These are phyloP conservation scores for Zootermopsis nevadensis DNA, from an alignment of 2,888 invertebrate genomes.

Conservation along the genomic window DNA sequence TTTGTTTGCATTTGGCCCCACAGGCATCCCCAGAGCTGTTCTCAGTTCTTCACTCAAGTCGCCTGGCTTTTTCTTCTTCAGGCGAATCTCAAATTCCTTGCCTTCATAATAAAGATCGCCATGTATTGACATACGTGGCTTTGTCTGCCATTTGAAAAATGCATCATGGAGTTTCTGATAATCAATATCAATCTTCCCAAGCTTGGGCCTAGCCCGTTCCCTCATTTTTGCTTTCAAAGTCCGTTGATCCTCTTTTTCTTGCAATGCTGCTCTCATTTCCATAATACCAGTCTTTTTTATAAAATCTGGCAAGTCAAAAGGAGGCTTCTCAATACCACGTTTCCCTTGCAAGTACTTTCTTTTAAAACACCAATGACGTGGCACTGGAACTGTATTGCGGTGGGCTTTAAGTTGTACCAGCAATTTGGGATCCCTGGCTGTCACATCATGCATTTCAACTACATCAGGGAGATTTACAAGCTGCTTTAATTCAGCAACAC, in stretches of 20 bases:
- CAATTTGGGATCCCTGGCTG: conserved; percentile 95
- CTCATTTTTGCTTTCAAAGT: conserved; percentile 97
- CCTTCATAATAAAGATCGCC: conserved; percentile 99
- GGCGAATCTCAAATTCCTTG: conserved; percentile 97
- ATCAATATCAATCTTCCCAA: conserved; percentile 99
- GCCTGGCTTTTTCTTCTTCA: conserved; percentile 99
- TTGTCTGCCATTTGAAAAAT: conserved; percentile 99
- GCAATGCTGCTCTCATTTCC: conserved; percentile 98
- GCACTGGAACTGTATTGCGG: conserved; percentile 97
- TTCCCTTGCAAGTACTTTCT: conserved; percentile 97
- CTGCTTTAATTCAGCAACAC: conserved; percentile 97
- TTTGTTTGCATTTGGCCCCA: conserved; percentile 92
- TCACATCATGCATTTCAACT: conserved; percentile 99
- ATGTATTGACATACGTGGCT: conserved; percentile 98
- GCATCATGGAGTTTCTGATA: conserved; percentile 99
- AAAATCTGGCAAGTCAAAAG: conserved; percentile 98
- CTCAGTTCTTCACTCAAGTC: conserved; percentile 95
- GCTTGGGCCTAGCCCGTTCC: conserved; percentile 94
- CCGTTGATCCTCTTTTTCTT: conserved; percentile 96
- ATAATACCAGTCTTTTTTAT: conserved; percentile 99
- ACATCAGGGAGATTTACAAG: conserved; percentile 95
- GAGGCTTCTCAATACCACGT: conserved; percentile 98
- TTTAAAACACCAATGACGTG: conserved; percentile 98
- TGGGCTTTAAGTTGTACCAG: conserved; percentile 97
- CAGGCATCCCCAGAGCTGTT: conserved; percentile 98